Base-by-base conservation (phyloP, 2,888 invertebrate species). In the Halictus quadricinctus region DNA sequence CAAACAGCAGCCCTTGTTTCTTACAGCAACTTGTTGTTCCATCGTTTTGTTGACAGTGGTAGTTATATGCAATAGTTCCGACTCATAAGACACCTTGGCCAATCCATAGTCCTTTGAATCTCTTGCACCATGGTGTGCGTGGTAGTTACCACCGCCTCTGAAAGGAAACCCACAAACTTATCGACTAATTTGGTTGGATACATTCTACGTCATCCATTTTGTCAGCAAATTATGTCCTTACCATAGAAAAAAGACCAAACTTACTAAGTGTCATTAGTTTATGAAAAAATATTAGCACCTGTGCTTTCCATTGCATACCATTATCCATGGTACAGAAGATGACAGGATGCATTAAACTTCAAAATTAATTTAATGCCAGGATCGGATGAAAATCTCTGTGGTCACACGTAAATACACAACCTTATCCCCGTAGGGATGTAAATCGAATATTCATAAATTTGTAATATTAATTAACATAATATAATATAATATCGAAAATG, bases 141-240 rank as follows among this genome's bases (percentile, higher is more conserved):
- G 87, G 91, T 91, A 80, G 91, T 93, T 92, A 92, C 92, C 92
- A 93, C 93, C 87, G 93, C 91, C 93, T 94, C 93, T 94, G 93
- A 92, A 94, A 94, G 85, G 85, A 93, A 93, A 92, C 85, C 90
- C 90, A 90, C 80, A 89, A 86, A 85, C 89, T 93, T 92, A 93
- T 91, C 81, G 83, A 88, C 88, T 87, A 70, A 89, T 87, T 88
- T 87, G 79, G 80, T 81, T 58, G 74, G 25, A 75, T 80, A 83
- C 76, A 79, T 76, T 78, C 81, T 87, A 83, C 77, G 72, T 73
- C 88, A 85, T 87, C 83, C 85, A 88, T 83, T 87, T 87, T 82
- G 76, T 85, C 86, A 79, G 84, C 85, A 86, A 73, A 85, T 85
- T 81, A 80, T 89, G 81, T 86, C 81, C 86, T 89, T 89, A 89